phyloP scores from a whole-genome alignment of 2,888 invertebrate genomes.

The Chydorus sphaericus region DNA sequence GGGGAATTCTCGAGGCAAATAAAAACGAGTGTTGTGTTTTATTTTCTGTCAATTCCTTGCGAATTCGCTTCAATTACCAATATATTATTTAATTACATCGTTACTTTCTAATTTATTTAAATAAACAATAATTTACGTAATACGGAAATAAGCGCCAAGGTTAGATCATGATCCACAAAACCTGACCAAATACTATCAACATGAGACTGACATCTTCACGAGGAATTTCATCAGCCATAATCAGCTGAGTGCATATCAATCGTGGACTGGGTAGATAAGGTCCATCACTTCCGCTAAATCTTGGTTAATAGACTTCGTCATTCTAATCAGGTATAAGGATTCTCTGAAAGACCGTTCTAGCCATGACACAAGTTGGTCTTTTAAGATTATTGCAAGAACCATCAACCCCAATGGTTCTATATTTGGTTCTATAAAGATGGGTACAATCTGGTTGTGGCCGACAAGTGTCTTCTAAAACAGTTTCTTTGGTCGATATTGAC shows the following conservation, averaged over 20 bases:
- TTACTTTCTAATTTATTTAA: background rate
- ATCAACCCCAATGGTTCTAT: conserved; percentile 66
- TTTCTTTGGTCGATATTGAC: background rate
- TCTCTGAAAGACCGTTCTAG: conserved; percentile 46
- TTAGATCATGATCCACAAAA: conserved; percentile 23
- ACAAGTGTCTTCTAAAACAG: background rate
- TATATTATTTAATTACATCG: background rate
- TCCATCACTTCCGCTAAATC: conserved; percentile 39
- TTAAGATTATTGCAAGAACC: conserved; percentile 87
- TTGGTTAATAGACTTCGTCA: conserved; percentile 45
- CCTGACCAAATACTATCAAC: conserved; percentile 23
- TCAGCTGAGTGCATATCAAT: conserved; percentile 22
- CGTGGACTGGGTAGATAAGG: conserved; percentile 26
- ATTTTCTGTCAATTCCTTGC: conserved; percentile 23
- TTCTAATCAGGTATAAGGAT: conserved; percentile 49
- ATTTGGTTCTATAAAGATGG: conserved; percentile 29
- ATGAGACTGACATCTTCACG: conserved; percentile 20
- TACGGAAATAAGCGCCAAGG: conserved; percentile 21
- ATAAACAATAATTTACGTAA: conserved; percentile 16
- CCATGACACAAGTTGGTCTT: conserved; percentile 64
- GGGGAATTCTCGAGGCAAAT: too few species aligned
- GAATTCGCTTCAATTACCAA: conserved; percentile 14
- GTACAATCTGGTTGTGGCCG: conserved; percentile 3
- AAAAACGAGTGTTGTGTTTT: too few species aligned
- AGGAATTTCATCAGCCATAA: conserved; percentile 24